Conservation (phyloP, 2,888 invertebrate genomes). For the Chymomyza procnemis region DNA sequence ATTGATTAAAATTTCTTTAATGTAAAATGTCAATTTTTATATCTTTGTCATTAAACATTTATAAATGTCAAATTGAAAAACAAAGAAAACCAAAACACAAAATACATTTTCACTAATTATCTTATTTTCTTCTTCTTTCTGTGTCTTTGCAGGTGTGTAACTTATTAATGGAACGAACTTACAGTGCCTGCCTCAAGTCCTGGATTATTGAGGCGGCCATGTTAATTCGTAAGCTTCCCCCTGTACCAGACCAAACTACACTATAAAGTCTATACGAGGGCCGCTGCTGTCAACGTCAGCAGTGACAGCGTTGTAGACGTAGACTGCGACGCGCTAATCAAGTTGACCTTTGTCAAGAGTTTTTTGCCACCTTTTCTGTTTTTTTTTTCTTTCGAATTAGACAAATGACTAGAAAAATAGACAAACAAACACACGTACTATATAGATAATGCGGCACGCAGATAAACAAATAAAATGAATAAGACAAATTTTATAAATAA, state of each 20-base stretch:
- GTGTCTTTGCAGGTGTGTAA: slow-evolving; percentile 64
- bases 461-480: neutral
- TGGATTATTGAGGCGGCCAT: slow-evolving; percentile 68
- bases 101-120: neutral
- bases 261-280: slow-evolving; percentile 23
- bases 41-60: neutral
- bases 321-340: slow-evolving; percentile 51
- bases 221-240: neutral
- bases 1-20: neutral
- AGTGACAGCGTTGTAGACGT: slow-evolving; percentile 6
- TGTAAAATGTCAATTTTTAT: slow-evolving; percentile 4
- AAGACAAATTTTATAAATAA: neutral
- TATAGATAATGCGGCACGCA: neutral
- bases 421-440: neutral
- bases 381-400: neutral
- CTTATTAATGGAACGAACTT: slow-evolving; percentile 18
- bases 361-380: slow-evolving; percentile 14
- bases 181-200: slow-evolving; percentile 69
- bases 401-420: neutral
- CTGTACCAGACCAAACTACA: too few species aligned
- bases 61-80: neutral
- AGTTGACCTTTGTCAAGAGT: slow-evolving; percentile 58
- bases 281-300: neutral
- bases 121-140: slow-evolving; percentile 8
- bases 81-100: neutral